Percentiles rank a stretch among this genome's conserved stretches.
Conservation (phyloP, 30 jellyfish, hydroid and myxozoan genomes). For the Turritopsis rubra region DNA sequence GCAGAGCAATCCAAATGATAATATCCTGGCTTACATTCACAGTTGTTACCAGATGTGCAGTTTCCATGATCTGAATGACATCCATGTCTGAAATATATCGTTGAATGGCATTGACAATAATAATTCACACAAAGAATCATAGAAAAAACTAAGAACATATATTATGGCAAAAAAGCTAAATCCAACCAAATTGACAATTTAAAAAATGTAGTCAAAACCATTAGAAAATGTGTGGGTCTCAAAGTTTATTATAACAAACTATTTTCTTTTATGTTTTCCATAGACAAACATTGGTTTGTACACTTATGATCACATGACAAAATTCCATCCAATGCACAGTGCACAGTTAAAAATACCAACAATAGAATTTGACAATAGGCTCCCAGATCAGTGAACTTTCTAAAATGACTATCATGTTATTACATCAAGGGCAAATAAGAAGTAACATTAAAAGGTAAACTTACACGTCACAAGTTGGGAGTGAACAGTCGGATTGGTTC, state of each 20-base stretch:
- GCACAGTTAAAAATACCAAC: too few relatives aligned
- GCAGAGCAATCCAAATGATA: slow-evolving; percentile 60
- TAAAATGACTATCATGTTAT: too few relatives aligned
- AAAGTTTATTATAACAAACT: too few relatives aligned
- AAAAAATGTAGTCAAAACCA: too few relatives aligned
- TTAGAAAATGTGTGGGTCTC: too few relatives aligned
- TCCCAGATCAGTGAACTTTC: too few relatives aligned
- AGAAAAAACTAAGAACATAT: background rate
- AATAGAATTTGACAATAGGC: too few relatives aligned
- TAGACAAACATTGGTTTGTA: too few relatives aligned
- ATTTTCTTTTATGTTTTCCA: too few relatives aligned
- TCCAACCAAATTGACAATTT: background rate
- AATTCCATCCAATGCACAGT: too few relatives aligned
- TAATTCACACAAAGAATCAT: background rate
- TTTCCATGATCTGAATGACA: slow-evolving; percentile 45
- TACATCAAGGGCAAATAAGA: too few relatives aligned
- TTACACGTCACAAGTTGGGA: slow-evolving; percentile 49
- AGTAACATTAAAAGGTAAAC: slow-evolving; percentile 10
- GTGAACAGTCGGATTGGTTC: slow-evolving; percentile 38
- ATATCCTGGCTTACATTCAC: slow-evolving; percentile 49
- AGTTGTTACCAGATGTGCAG: slow-evolving; percentile 56
- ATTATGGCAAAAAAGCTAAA: background rate
- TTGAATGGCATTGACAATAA: background rate
- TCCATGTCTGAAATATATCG: slow-evolving; percentile 17
- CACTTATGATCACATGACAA: too few relatives aligned